Conservation (phyloP, 2,797 vertebrate genomes). For the Halcyon badia region DNA sequence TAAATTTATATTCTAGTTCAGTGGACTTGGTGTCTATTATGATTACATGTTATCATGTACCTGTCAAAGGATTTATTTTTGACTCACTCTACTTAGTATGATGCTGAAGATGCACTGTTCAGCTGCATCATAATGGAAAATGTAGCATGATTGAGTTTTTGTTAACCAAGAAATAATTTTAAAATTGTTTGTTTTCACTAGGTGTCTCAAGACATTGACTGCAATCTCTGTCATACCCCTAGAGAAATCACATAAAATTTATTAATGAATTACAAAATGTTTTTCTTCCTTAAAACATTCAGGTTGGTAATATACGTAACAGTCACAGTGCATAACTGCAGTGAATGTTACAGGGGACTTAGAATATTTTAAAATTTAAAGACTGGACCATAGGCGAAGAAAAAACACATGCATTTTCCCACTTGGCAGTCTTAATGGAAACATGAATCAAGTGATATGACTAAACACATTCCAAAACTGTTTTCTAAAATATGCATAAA, state of each 20-base stretch:
- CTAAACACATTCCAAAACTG: not conserved
- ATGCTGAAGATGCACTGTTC: not conserved
- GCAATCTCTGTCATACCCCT: not conserved
- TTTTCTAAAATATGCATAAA: not conserved
- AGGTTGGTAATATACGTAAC: not conserved
- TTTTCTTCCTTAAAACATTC: not conserved
- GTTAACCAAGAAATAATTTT: not conserved
- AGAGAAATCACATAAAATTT: not conserved
- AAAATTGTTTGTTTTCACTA: not conserved
- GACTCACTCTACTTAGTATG: not conserved
- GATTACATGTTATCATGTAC: not conserved
- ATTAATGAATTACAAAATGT: not conserved
- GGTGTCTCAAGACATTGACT: not conserved
- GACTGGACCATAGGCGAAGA: fast-evolving
- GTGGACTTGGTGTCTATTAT: not conserved
- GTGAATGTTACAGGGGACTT: not conserved
- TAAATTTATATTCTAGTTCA: not conserved
- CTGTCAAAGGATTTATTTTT: not conserved
- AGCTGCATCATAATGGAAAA: not conserved
- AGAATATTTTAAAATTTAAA: not conserved
- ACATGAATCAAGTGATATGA: not conserved
- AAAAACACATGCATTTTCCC: not conserved
- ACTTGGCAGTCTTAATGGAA: not conserved
- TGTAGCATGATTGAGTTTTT: fast-evolving
- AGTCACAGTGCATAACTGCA: not conserved